Conservation (phyloP, 2,888 invertebrate species). For the Siphonodentalium dalli region DNA sequence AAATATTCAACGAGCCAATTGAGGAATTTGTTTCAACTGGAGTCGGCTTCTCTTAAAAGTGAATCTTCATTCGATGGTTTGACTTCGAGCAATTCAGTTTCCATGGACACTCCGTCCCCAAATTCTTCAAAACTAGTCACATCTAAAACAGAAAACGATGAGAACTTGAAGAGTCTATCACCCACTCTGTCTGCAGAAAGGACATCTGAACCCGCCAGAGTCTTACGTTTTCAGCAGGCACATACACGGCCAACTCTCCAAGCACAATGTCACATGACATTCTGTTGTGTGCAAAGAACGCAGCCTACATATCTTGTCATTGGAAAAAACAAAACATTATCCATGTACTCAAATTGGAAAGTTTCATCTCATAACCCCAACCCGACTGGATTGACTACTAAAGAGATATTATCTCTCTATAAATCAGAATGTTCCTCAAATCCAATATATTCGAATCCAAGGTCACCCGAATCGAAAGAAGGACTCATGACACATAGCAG, state of each 20-base stretch:
- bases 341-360: slow-evolving; percentile 94
- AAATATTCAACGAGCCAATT: too few species aligned
- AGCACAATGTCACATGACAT: slow-evolving; percentile 70
- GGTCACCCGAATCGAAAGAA: slow-evolving; percentile 34
- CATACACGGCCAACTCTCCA: slow-evolving; percentile 53
- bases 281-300: slow-evolving; percentile 90
- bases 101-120: too few species aligned
- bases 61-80: too few species aligned
- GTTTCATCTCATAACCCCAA: slow-evolving; percentile 63
- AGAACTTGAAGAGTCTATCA: too few species aligned
- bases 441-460: slow-evolving; percentile 41
- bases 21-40: too few species aligned
- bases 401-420: slow-evolving; percentile 50
- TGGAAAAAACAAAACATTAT: slow-evolving; percentile 77
- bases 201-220: slow-evolving; percentile 2
- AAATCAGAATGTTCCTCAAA: slow-evolving; percentile 40
- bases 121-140: too few species aligned
- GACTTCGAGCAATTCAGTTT: too few species aligned
- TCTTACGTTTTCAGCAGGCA: slow-evolving; percentile 31
- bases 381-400: slow-evolving; percentile 74
- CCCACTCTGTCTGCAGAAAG: too few species aligned
- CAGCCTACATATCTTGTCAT: slow-evolving; percentile 88
- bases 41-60: too few species aligned
- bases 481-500: slow-evolving; percentile 66
- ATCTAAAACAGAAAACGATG: too few species aligned